phyloP scores from a whole-genome alignment of 1,140 invertebrate species.

The Cecropterus lyciades region DNA sequence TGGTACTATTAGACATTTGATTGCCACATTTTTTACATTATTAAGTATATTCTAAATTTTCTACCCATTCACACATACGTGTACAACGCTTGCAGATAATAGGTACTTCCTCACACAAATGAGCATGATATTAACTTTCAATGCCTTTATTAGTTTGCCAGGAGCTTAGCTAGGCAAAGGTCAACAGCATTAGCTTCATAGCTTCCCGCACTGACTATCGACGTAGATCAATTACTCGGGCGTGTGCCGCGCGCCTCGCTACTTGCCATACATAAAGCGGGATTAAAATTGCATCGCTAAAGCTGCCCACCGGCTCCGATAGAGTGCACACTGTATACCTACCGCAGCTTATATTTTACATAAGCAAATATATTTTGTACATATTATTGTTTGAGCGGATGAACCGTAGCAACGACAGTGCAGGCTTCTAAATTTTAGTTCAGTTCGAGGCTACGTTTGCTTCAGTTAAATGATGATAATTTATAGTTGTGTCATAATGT shows the following conservation, averaged over 20 bases:
- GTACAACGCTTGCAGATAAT: neutral
- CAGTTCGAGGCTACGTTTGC: no score
- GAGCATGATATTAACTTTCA: conserved; percentile 12
- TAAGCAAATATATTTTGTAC: conserved; percentile 1
- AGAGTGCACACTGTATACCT: conserved; percentile 30
- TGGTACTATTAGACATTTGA: no score
- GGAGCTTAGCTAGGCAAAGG: conserved; percentile 9
- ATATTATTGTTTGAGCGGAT: neutral
- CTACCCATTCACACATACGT: no score
- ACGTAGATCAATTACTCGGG: conserved; percentile 30
- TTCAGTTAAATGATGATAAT: no score
- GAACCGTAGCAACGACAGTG: no score
- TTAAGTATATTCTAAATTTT: no score
- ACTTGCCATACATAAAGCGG: conserved; percentile 41
- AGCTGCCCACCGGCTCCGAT: conserved; percentile 38
- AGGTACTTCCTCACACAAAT: neutral
- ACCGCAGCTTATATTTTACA: conserved; percentile 1
- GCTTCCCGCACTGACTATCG: conserved; percentile 17
- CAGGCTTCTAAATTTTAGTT: neutral
- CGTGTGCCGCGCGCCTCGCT: conserved; percentile 26
- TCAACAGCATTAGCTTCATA: conserved; percentile 29
- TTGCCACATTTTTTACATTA: no score
- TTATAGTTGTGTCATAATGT: no score
- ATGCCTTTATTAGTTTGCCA: conserved; percentile 21
- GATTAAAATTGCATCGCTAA: conserved; percentile 45